Conservation (phyloP, 2,888 invertebrate species). For the Hesperia comma region DNA sequence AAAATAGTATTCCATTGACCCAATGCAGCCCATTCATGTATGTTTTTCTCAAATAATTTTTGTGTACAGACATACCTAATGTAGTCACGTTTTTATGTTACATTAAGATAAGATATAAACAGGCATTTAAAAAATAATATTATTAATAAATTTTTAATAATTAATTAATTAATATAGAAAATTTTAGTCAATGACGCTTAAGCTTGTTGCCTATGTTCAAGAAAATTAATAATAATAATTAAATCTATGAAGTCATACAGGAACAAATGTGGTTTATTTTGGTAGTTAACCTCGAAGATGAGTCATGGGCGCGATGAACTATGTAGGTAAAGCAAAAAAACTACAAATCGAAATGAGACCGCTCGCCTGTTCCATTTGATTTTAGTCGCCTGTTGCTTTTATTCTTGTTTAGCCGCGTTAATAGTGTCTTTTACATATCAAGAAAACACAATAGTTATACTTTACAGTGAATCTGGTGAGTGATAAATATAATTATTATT, state of each 20-base stretch:
- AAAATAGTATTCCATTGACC: too few species aligned
- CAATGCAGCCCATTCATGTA: too few species aligned
- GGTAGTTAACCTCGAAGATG: background rate
- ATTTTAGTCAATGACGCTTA: too few species aligned
- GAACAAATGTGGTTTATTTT: background rate
- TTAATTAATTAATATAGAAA: too few species aligned
- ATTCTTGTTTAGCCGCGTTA: background rate
- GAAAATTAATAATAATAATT: too few species aligned
- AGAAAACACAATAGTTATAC: background rate
- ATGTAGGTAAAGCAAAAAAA: background rate
- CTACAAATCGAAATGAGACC: background rate
- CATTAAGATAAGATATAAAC: too few species aligned
- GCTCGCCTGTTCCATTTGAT: background rate
- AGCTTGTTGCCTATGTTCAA: too few species aligned
- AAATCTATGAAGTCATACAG: background rate
- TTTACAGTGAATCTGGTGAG: background rate
- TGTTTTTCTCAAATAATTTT: too few species aligned
- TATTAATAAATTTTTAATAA: too few species aligned
- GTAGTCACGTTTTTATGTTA: too few species aligned
- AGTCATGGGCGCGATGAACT: background rate
- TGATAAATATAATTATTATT: background rate
- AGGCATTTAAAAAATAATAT: too few species aligned
- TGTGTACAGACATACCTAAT: too few species aligned
- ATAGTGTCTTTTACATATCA: background rate
- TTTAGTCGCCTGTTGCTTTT: slow-evolving; percentile 18